Evolutionary conservation across 2,113 vertebrate species (phyloP), one percentile per base, ranked within the genome.

Genomic region (Daubentonia madagascariensis): DNA sequence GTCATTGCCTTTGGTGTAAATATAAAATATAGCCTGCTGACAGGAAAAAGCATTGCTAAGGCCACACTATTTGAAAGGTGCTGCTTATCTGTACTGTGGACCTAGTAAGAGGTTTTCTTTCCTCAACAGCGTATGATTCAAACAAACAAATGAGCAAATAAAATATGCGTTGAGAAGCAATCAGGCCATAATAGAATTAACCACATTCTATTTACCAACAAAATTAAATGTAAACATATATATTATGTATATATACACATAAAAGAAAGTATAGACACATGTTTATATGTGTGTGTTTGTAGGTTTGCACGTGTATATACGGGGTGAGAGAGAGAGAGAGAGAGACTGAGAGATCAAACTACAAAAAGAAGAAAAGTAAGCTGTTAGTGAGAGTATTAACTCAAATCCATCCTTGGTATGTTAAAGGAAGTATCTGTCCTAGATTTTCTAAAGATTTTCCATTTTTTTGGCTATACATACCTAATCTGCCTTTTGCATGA

Each of bases 301-400:
- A n/a, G 5, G 14, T 30, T 45, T 3, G 0, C 45, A 37, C 8
- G 7, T 4, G 3, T 37, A 12, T n/a, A 43, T 5, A 37, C 3
- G n/a, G n/a, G n/a, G n/a, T n/a, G n/a, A 80, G 9, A 50, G 45
- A 73, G 35, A 52, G 7, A 57, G 14, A 83, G 18, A n/a, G 5
- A 14, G 13, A 89, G 4, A 73, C 7, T 89, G 28, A 89, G 25
- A 28, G 10, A 22, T 73, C 50, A 85, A 89, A 85, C 40, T 3
- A 17, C 6, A 61, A 52, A 67, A 88, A 68, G 5, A 67, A 85
- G 54, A 52, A 35, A 32, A 43, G 23, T 48, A 50, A 80, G 54
- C 22, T 54, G 3, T 3, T 67, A 87, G 4, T n/a, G 6, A 85
- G 45, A 75, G 0, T 9, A 70, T 54, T 92, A 52, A 96, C 52